phyloP scores from a whole-genome alignment of 2,113 vertebrate genomes.

The Aspiorhynchus laticeps region DNA sequence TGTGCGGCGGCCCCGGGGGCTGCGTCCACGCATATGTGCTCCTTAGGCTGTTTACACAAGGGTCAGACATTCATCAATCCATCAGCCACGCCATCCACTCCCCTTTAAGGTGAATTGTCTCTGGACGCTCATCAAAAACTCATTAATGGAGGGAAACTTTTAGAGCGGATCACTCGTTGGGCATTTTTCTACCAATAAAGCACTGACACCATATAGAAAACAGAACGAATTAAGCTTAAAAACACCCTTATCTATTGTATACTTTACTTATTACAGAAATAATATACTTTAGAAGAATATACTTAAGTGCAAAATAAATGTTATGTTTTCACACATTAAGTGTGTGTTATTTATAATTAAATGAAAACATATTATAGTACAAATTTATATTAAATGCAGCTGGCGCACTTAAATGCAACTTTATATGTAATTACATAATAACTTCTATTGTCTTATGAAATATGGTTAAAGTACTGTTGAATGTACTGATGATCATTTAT shows the following conservation, averaged over 20 bases:
- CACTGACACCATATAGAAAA: background rate
- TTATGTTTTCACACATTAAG: too few species aligned
- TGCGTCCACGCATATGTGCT: conserved; percentile 53
- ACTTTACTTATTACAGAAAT: background rate
- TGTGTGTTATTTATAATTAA: too few species aligned
- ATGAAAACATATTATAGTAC: too few species aligned
- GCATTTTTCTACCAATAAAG: background rate
- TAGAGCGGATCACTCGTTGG: background rate
- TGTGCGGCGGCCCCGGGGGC: conserved; percentile 54
- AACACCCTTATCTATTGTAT: background rate
- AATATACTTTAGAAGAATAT: background rate
- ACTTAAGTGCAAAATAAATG: background rate
- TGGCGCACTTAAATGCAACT: too few species aligned
- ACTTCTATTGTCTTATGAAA: too few species aligned
- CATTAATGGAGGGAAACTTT: background rate
- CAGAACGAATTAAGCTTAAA: too few species aligned
- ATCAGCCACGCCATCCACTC: conserved; percentile 45
- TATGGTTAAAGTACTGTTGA: too few species aligned
- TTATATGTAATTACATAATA: too few species aligned
- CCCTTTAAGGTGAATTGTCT: conserved; percentile 16
- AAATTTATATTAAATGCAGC: too few species aligned
- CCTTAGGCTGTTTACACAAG: conserved; percentile 60
- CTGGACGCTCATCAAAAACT: conserved; percentile 19
- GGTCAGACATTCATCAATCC: conserved; percentile 49
- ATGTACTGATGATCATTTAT: too few species aligned